Evolutionary conservation across 2,888 invertebrate species (phyloP), one percentile per base, ranked within the genome.

Genomic region (Pantelozetes paolii): DNA sequence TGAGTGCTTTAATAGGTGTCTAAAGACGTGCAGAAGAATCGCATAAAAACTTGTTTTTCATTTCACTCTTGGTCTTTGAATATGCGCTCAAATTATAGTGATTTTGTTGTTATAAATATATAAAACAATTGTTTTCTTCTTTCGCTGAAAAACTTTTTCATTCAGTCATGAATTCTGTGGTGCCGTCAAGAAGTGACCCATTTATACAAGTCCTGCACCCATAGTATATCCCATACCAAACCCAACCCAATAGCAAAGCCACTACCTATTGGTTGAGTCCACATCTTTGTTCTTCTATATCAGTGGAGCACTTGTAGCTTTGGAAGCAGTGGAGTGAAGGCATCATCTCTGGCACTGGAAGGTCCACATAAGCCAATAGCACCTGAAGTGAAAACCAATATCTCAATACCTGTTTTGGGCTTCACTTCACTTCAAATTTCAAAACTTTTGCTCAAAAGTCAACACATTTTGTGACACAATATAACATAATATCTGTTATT

Each of bases 301-400:
- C 30, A 57, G 0, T 28, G 57, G 28, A 50, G 2, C 15, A n/a
- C n/a, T n/a, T 20, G 23, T 13, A 15, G 57, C 15, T 30, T 15
- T 28, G 18, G 15, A 13, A 54, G 54, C 26, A 2, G 28, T 45
- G 8, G 45, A 13, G 45, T 45, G 45, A 15, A 45, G 28, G 8
- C 23, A 23, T 54, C 36, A 23, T 54, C 36, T 3, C 6, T n/a
- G 48, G 20, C 30, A 59, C 9, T 20, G 15, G n/a, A 64, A 69
- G 69, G 69, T 26, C 69, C 69, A 45, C 69, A 26, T 69, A 69
- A 69, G 69, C 36, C 36, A 64, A 64, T 36, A 64, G 69, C 67
- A 36, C 64, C n/a, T 32, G 64, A 5, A 67, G 13, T 70, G 28
- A 3, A 64, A 64, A 11, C 36, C 36, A n/a, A 59, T 59, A 59